These are phyloP conservation scores for Enteromius trimaculatus DNA, from an alignment of 2,797 vertebrate species.

Conservation along the genomic window DNA sequence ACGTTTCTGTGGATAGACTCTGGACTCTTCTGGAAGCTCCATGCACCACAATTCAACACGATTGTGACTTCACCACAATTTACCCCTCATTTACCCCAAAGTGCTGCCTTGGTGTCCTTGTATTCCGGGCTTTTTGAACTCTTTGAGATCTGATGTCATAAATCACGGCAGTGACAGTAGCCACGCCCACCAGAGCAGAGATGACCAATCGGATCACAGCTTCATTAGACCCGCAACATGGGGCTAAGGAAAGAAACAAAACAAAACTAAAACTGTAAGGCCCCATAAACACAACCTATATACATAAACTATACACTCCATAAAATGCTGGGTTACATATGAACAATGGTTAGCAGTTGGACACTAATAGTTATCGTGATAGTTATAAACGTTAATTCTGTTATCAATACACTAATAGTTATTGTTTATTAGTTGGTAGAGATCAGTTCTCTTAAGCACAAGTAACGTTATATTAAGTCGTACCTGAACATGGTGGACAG, in stretches of 20 bases:
- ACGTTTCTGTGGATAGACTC: neutral
- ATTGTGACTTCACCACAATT: too few species aligned
- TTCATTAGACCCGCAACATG: neutral
- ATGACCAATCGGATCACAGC: constrained; percentile 6
- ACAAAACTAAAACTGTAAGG: neutral
- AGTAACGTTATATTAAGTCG: neutral
- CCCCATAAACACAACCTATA: neutral
- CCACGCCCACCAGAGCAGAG: constrained; percentile 3
- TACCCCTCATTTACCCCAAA: too few species aligned
- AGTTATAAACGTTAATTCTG: too few species aligned
- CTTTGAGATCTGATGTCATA: neutral
- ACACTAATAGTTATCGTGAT: too few species aligned
- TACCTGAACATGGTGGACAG: neutral
- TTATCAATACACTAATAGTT: too few species aligned
- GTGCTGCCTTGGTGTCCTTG: neutral
- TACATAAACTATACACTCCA: too few species aligned
- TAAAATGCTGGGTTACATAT: too few species aligned
- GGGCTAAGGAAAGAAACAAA: neutral
- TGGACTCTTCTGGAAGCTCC: neutral
- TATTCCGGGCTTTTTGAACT: neutral
- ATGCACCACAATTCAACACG: too few species aligned
- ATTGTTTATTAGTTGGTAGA: too few species aligned
- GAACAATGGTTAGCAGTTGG: too few species aligned
- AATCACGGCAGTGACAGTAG: neutral
- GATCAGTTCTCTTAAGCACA: neutral